Evolutionary conservation across 2,888 invertebrate genomes (phyloP).

Genomic region (Malacosoma neustria): DNA sequence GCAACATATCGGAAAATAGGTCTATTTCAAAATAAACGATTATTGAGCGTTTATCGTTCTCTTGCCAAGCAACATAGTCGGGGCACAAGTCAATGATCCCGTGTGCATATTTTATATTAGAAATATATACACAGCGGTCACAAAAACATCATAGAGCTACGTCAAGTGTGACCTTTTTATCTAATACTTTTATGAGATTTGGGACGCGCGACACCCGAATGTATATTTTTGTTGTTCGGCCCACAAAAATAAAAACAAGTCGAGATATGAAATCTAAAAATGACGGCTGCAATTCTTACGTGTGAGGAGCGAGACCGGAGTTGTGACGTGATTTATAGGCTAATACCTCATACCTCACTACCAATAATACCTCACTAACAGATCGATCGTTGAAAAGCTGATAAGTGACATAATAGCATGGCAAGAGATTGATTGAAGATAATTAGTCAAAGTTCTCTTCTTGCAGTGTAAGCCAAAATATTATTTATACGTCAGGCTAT

Average conservation of each 20-base stretch:
- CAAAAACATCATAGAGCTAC: conserved; percentile 1
- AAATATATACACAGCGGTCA: conserved; percentile 1
- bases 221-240: not conserved
- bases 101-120: conserved; percentile 19
- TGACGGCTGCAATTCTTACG: not conserved
- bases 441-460: not conserved
- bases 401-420: not conserved
- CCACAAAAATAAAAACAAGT: not conserved
- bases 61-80: conserved; percentile 17
- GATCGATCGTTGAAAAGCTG: not conserved
- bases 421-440: not conserved
- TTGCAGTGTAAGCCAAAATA: not conserved
- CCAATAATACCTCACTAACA: not conserved
- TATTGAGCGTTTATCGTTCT: conserved; percentile 22
- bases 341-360: not conserved
- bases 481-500: no score
- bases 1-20: not conserved
- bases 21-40: conserved; percentile 20
- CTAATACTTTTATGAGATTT: conserved; percentile 6
- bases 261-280: not conserved
- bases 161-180: conserved; percentile 9
- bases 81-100: conserved; percentile 22
- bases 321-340: not conserved
- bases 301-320: not conserved
- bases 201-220: conserved; percentile 1